Conservation (phyloP, 2,888 invertebrate genomes). For the Aphrophora alni region DNA sequence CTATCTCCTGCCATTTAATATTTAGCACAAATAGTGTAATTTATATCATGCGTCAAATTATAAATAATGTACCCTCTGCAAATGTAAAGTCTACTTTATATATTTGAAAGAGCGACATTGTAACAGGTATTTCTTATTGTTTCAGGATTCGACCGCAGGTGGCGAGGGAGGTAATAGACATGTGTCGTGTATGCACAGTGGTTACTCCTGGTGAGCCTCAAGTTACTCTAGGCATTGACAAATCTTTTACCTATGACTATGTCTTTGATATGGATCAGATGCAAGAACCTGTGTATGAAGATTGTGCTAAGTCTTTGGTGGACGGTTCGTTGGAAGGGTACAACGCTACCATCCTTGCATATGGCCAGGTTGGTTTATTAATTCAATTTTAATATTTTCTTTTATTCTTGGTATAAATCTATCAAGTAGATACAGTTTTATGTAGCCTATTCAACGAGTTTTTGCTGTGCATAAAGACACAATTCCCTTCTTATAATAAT, state of each 20-base stretch:
- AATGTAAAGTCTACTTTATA: too few species aligned
- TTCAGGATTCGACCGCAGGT: constrained; percentile 93
- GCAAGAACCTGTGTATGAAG: constrained; percentile 81
- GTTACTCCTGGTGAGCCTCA: constrained; percentile 91
- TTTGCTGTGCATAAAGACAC: background rate
- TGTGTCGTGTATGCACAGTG: constrained; percentile 91
- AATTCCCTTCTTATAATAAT: too few species aligned
- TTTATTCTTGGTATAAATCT: too few species aligned
- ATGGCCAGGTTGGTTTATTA: constrained; percentile 83
- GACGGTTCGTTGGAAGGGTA: constrained; percentile 94
- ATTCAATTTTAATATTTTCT: too few species aligned
- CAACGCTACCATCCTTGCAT: constrained; percentile 97
- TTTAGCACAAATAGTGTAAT: too few species aligned
- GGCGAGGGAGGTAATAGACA: constrained; percentile 90
- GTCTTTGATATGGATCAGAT: constrained; percentile 83
- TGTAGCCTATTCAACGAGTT: too few species aligned
- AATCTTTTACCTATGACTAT: constrained; percentile 95
- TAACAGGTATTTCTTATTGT: too few species aligned
- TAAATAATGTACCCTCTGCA: too few species aligned
- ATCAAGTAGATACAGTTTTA: too few species aligned
- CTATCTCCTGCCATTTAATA: too few species aligned
- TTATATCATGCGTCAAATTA: too few species aligned
- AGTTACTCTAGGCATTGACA: constrained; percentile 90
- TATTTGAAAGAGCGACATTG: too few species aligned
- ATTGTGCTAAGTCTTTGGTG: constrained; percentile 84